Evolutionary conservation across 2,113 vertebrate genomes (phyloP).

Genomic region (Chloropsis hardwickii): DNA sequence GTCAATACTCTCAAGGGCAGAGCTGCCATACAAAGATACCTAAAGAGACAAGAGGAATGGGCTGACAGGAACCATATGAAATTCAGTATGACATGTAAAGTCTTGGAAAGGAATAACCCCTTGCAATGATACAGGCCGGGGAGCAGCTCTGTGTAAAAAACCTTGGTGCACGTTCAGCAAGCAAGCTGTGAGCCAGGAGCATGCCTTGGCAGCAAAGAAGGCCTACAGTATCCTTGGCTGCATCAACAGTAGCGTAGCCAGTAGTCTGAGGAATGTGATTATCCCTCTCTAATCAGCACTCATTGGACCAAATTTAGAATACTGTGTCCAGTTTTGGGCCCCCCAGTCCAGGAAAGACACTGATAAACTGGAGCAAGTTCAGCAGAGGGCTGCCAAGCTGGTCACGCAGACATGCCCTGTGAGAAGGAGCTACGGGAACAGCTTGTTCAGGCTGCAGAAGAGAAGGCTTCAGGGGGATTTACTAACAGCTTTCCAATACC

Average conservation of each 20-base stretch:
- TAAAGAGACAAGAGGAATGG: not conserved
- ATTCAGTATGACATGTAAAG: not conserved
- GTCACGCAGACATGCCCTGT: not conserved
- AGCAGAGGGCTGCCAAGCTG: constrained; percentile 24
- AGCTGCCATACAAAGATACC: not conserved
- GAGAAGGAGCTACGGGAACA: not conserved
- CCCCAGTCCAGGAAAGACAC: not conserved
- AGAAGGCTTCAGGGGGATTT: not conserved
- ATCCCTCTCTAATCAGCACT: constrained; percentile 52
- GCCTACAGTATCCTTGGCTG: constrained; percentile 44
- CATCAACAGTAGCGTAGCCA: constrained; percentile 32
- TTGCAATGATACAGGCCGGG: not conserved
- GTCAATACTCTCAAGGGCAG: not conserved
- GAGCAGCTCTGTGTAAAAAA: not conserved
- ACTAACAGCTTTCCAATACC: not conserved
- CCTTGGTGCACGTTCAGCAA: constrained; percentile 27
- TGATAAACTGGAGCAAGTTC: constrained; percentile 26
- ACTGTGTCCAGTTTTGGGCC: constrained; percentile 12
- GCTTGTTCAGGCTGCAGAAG: not conserved
- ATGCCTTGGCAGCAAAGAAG: constrained; percentile 48
- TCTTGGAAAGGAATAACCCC: not conserved
- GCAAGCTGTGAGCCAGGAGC: not conserved
- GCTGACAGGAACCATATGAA: not conserved
- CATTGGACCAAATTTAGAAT: not conserved
- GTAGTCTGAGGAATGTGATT: constrained; percentile 52